Base-by-base conservation (phyloP, 2,888 invertebrate species). In the Synergus laeviventris region DNA sequence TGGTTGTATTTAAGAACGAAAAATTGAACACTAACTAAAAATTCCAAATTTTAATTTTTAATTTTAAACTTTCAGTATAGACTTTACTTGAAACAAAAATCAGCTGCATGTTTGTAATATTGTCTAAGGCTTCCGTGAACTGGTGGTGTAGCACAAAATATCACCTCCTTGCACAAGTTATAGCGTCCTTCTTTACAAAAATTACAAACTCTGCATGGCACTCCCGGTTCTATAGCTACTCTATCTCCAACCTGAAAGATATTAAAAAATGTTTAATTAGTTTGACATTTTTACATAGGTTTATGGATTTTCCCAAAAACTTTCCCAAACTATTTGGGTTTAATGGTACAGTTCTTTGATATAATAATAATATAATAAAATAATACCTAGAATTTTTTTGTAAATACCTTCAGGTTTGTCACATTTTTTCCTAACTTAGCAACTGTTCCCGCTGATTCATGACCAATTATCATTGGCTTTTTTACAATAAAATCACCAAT, bases 101-200 rank as follows among this genome's bases (percentile, higher is more conserved):
- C 97, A 9, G 96, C 97, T 8, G 97, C 95, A 88, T 99, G 99
- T 60, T 95, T 95, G 91, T 97, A 98, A 91, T 94, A 98, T 86
- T 96, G 93, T 66, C 94, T 93, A 38, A 99, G 93, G 90, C 96
- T 98, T 75, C 99, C 99, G 92, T 99, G 94, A 75, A 94, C 92
- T 0, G 99, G 99, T 1, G 99, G 99, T 0, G 98, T 98, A n/a
- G 98, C 98, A 91, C 97, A 97, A 92, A 98, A 99, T 75, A 92
- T 88, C 91, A 99, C 95, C 75, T 96, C 96, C 0, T 94, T 93
- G 84, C 99, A 99, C 61, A 99, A 93, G 91, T 99, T 97, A 92
- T 99, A 99, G 78, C 94, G 93, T 59, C 99, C 99, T 77, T 92
- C 92, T 91, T 97, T 97, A 92, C 99, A 99, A 89, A 94, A 95